Evolutionary conservation across 2,888 invertebrate species (phyloP).

Genomic region (Doris montereyensis): DNA sequence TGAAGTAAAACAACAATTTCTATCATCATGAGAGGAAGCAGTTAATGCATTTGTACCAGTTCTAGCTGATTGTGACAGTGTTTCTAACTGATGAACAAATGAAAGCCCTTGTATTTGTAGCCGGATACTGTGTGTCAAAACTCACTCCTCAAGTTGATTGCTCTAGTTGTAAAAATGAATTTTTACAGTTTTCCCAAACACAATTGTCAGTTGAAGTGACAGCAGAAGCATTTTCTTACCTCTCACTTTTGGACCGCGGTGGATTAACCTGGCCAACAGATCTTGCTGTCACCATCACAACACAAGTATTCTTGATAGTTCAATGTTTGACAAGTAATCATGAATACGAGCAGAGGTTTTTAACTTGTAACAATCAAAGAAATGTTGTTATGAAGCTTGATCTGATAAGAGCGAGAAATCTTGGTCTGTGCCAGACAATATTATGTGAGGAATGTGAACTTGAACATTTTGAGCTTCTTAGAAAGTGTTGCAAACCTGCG

Average conservation of each 20-base stretch:
- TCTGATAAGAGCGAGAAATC: no score
- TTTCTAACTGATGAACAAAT: neutral
- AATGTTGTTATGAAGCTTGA: neutral
- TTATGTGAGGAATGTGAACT: neutral
- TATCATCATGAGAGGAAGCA: neutral
- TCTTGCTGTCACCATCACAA: neutral
- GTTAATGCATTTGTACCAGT: neutral
- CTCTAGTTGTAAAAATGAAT: neutral
- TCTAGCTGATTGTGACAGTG: neutral
- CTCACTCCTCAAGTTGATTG: neutral
- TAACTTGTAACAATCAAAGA: slow-evolving; percentile 3
- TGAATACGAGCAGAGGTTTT: neutral
- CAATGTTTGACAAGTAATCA: neutral
- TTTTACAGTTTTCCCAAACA: neutral
- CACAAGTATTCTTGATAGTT: neutral
- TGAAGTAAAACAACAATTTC: neutral
- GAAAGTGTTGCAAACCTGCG: neutral
- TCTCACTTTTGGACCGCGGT: neutral
- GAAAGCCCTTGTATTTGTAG: neutral
- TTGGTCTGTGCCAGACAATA: neutral
- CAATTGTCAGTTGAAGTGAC: neutral
- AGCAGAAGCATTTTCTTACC: neutral
- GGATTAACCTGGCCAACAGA: neutral
- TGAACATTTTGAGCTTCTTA: neutral
- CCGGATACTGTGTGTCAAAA: neutral